Evolutionary conservation across 2,797 vertebrate genomes (phyloP), one percentile per base, ranked within the genome.

Genomic region (Platyrinchus mystaceus): DNA sequence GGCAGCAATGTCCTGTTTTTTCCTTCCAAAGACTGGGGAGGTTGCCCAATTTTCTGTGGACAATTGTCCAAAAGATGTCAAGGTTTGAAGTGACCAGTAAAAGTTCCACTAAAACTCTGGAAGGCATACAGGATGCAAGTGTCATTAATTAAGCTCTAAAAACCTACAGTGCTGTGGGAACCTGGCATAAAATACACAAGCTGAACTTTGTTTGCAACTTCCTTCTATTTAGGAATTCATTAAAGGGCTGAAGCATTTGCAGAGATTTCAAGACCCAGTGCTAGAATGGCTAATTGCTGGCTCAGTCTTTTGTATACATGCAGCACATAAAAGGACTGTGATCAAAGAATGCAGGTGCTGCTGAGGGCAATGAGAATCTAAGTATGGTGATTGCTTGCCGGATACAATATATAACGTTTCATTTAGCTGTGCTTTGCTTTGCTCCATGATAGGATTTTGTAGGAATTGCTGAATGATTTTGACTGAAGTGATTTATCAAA

Each of bases 131-230:
- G 96, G 96, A 96, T 97, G 97, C 96, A 95, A 97, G 97, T 91
- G 97, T 96, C 95, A 94, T 94, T 96, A 95, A 63, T 97, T 97
- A 97, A 98, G 97, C 97, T 95, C 94, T 84, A 94, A 96, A 96
- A 97, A 97, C 97, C 96, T 96, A 82, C 95, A 97, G 97, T 97
- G 93, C 93, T 97, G 96, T 98, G 97, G 97, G 97, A 98, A 97
- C 95, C 90, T 94, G 94, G 87, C 96, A 97, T 89, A 80, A 93
- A 95, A 88, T 69, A 94, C 94, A 92, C 92, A 82, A 70, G 88
- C 82, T 92, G 70, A 94, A 95, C 94, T 94, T 96, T 96, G 96
- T 96, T 93, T 93, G 92, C 64, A 95, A 94, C 95, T 96, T 96
- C 94, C 87, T 97, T 87, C 92, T 80, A 62, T 94, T 96, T 92